Evolutionary conservation across 1,140 invertebrate genomes (phyloP), one percentile per base, ranked within the genome.

Genomic region (Microplitis mediator): DNA sequence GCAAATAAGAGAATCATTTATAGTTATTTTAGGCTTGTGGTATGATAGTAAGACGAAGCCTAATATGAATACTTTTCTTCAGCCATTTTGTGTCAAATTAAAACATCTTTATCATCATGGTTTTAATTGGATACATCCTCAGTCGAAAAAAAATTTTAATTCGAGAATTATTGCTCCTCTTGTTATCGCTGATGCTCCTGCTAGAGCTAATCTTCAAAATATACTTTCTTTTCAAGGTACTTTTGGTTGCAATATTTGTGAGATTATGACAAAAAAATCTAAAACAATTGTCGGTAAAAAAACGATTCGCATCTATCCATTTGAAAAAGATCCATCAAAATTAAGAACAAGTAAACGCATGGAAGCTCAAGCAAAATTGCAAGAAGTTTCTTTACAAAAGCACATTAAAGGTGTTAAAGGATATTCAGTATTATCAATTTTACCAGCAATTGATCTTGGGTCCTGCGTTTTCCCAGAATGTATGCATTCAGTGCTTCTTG

Each of bases 161-260:
- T 74, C 75, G 3, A 76, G 63, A 71, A 13, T 76, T 9, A 71
- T 70, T 69, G 75, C 64, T 51, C 72, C 75, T 11, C 66, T 77
- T 39, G 35, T 75, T 63, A 70, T 76, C 16, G 76, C 73, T n/a
- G 76, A 79, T 74, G 78, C 78, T 34, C 75, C 76, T 61, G 75
- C 75, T 2, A 76, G 78, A 73, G 75, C 75, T 6, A 51, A 74
- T 51, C 16, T 76, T 64, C 64, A 72, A 60, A 77, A 77, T 76
- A 75, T 77, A 4, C n/a, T 67, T 8, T 36, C 72, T 54, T 69
- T 67, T 58, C 69, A 76, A 58, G 70, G 72, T 36, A 63, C 16
- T 32, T 71, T 70, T 39, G 76, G 74, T 0, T 79, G 77, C 45
- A 74, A 79, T 13, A 71, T 77, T 64, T 79, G 76, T 62, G 76